phyloP scores from a whole-genome alignment of 2,888 invertebrate species.

The Xestia ashworthii region DNA sequence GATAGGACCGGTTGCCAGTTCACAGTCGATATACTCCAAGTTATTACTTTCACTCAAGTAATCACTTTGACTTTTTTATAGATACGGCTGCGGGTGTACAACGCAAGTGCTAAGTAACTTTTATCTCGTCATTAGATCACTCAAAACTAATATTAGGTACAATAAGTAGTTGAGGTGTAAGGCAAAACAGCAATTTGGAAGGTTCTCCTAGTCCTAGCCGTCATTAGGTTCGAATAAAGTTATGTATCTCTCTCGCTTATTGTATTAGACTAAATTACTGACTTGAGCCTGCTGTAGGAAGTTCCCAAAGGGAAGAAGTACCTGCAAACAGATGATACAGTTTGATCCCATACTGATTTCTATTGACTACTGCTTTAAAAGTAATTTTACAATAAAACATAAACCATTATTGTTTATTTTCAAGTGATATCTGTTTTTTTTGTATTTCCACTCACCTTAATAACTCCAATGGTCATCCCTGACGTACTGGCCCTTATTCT shows the following conservation, averaged over 20 bases:
- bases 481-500: conserved; percentile 61
- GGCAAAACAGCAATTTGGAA: conserved; percentile 10
- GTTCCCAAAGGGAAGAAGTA: neutral
- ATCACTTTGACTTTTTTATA: too few relatives aligned
- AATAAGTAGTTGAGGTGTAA: neutral
- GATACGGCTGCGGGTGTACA: neutral
- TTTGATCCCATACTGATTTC: neutral
- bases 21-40: too few relatives aligned
- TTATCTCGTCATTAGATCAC: neutral
- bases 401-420: neutral
- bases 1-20: too few relatives aligned
- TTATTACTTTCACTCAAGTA: too few relatives aligned
- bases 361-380: neutral
- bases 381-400: neutral
- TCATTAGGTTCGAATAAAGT: conserved; percentile 8
- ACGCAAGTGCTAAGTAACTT: neutral
- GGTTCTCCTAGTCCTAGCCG: neutral
- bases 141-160: too few relatives aligned
- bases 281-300: conserved; percentile 32
- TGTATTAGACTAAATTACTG: conserved; percentile 52
- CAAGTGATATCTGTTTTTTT: neutral
- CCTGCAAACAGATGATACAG: conserved; percentile 37
- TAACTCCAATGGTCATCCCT: conserved; percentile 73
- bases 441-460: conserved; percentile 48
- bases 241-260: conserved; percentile 27